phyloP scores from a whole-genome alignment of 53 echinoderm and acorn worm genomes.

The Actinopyga echinites region DNA sequence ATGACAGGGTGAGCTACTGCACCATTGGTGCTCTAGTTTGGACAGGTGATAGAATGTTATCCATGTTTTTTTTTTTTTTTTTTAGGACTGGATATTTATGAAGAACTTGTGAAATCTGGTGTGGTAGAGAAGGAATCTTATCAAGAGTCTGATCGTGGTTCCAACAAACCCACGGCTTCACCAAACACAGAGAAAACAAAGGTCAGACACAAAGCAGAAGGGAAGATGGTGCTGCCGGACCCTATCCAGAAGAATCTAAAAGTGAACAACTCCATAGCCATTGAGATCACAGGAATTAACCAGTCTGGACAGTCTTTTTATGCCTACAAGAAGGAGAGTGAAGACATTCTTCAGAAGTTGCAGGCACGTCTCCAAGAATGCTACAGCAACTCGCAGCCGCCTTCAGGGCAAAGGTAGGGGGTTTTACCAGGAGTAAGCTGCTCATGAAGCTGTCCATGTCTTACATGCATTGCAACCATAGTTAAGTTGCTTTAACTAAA shows the following conservation, averaged over 20 bases:
- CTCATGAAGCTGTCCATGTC: no score
- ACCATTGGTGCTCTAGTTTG: no score
- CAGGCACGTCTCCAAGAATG: neutral
- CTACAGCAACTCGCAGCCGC: neutral
- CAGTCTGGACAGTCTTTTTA: neutral
- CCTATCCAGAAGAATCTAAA: slow-evolving; percentile 5
- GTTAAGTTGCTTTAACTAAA: no score
- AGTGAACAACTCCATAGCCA: neutral
- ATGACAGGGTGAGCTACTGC: no score
- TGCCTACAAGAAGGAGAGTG: neutral
- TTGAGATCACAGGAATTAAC: neutral
- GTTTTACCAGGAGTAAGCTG: no score
- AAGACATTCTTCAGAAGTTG: neutral
- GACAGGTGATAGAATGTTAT: neutral
- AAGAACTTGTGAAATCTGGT: neutral
- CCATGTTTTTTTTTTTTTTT: neutral
- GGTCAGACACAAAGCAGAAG: no score
- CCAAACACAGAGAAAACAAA: no score
- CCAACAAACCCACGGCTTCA: no score
- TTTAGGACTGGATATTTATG: slow-evolving; percentile 16
- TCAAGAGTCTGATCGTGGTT: no score
- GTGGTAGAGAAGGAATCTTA: neutral
- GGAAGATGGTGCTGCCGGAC: neutral
- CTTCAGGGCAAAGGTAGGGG: neutral
- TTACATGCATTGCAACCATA: no score